Percentiles rank a stretch among this genome's conserved stretches.
Evolutionary conservation across 2,113 vertebrate species (phyloP).

Genomic region (Nyctibius bracteatus): DNA sequence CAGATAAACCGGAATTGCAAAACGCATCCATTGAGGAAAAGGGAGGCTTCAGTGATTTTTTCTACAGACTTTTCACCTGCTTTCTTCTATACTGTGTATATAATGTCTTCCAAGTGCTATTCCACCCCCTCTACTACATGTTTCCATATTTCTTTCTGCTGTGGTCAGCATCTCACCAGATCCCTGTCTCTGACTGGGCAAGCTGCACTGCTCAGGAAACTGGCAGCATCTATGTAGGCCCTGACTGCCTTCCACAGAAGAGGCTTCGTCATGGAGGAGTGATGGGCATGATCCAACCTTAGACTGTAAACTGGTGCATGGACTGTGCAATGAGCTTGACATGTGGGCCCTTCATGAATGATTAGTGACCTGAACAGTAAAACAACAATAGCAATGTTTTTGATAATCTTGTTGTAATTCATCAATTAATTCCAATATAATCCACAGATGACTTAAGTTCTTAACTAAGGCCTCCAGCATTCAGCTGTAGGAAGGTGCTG

Average conservation of each 20-base stretch:
- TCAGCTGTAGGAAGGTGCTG: background rate
- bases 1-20: background rate
- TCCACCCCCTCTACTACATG: background rate
- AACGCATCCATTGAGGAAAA: background rate
- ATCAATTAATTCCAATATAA: background rate
- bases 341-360: background rate
- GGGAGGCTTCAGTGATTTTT: background rate
- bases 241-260: background rate
- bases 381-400: background rate
- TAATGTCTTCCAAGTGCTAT: background rate
- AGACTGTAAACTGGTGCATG: fast-evolving
- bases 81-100: background rate
- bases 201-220: fast-evolving
- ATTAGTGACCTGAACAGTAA: background rate
- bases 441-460: background rate
- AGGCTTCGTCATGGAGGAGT: fast-evolving
- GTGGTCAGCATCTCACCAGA: background rate
- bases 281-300: background rate
- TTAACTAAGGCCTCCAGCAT: background rate
- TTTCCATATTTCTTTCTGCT: background rate
- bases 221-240: fast-evolving
- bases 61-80: fast-evolving
- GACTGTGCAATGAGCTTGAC: background rate
- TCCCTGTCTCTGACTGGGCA: background rate
- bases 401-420: background rate